A percentile compares a stretch with the other conserved stretches of the same genome.
Evolutionary conservation across 2,113 vertebrate species (phyloP).

Genomic region (Pomatorhinus ruficollis): DNA sequence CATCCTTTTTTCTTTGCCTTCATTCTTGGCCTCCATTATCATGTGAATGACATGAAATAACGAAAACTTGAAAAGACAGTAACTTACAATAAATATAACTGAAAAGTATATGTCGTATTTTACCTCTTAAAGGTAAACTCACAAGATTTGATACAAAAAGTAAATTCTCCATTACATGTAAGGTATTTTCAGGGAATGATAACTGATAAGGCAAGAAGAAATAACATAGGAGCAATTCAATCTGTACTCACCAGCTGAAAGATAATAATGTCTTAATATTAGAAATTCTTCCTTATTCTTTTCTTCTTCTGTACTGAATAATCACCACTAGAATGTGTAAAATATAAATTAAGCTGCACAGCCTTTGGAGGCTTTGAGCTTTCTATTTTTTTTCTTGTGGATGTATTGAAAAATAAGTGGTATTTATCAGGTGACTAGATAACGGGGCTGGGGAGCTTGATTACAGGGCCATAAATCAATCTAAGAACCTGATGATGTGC

Average conservation of each 20-base stretch:
- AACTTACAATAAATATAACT: neutral
- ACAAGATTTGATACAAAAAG: neutral
- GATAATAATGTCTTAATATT: neutral
- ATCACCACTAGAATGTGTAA: neutral
- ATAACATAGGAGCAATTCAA: neutral
- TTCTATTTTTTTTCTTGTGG: neutral
- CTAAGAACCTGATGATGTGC: neutral
- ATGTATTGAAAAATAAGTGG: neutral
- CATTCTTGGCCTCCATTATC: neutral
- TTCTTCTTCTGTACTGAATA: neutral
- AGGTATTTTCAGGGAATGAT: neutral
- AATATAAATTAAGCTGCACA: conserved; percentile 23
- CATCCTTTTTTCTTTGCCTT: neutral
- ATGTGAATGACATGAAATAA: neutral
- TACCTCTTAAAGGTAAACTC: neutral
- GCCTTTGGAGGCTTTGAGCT: neutral
- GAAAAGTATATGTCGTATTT: neutral
- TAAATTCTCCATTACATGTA: neutral
- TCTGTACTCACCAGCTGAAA: neutral
- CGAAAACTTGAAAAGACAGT: neutral
- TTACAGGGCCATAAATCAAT: conserved; percentile 31
- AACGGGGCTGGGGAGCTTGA: conserved; percentile 13
- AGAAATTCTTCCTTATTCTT: neutral
- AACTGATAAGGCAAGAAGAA: neutral
- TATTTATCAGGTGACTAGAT: conserved; percentile 1